Base-by-base conservation (phyloP, 2,888 invertebrate species). In the Scaptomyza caliginosa region DNA sequence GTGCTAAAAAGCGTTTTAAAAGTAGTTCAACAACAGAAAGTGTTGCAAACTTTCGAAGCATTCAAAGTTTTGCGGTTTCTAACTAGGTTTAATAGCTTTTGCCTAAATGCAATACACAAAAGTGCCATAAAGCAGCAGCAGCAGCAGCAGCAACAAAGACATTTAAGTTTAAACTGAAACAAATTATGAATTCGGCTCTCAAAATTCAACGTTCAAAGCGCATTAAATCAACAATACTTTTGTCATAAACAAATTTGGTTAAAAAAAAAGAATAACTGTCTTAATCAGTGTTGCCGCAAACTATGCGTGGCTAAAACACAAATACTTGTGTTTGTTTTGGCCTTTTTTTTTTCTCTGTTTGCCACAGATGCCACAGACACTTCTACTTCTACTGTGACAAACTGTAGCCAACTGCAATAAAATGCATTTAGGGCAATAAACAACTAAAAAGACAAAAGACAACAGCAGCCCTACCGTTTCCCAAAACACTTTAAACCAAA, bases 331-430 rank as follows among this genome's bases (percentile, higher is more conserved):
- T 62, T 13, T 11, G 26, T 16, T n/a, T n/a, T n/a, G n/a, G n/a
- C n/a, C n/a, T n/a, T n/a, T n/a, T n/a, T n/a, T n/a, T n/a, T n/a
- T n/a, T n/a, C n/a, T n/a, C 24, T 16, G 38, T 46, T 39, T 46
- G 58, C 16, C 6, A 24, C 8, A 3, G 36, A n/a, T 16, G 43
- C 30, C 30, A 24, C 43, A 43, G 8, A 48, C 8, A 16, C 26
- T n/a, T n/a, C n/a, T n/a, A n/a, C n/a, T n/a, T n/a, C n/a, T n/a
- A 46, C 60, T 49, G 65, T 45, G 65, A 67, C 59, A 52, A 64
- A 65, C 48, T 42, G 45, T 36, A 64, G 24, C 50, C 65, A 57
- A 66, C 54, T 65, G 62, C 55, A 55, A 39, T 39, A 10, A 60
- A 51, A 45, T 59, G 65, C 59, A 59, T 67, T 52, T 42, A 39